These are phyloP conservation scores for Microcebus murinus DNA, from an alignment of 2,113 vertebrate genomes.

Conservation along the genomic window DNA sequence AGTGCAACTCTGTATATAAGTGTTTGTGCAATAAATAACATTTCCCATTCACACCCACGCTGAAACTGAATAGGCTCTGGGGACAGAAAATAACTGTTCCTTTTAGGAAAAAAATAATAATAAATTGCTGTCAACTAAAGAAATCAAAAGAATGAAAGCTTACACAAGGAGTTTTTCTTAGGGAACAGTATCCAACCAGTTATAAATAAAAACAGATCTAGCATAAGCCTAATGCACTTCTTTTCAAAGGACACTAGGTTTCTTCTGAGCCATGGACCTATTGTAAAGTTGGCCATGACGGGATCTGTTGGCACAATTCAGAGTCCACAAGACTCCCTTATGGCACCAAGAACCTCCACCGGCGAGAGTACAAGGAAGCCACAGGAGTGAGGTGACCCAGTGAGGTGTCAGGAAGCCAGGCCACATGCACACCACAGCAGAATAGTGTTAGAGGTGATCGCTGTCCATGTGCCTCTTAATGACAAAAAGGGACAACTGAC, in stretches of 20 bases:
- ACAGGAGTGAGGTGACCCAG: neutral
- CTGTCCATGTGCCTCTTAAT: rapidly evolving
- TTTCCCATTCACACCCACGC: conserved; percentile 68
- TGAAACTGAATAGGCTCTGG: conserved; percentile 32
- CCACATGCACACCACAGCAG: rapidly evolving
- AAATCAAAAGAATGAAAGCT: conserved; percentile 50
- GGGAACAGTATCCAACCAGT: conserved; percentile 12
- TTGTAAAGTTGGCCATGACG: neutral
- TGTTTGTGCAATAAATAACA: conserved; percentile 66
- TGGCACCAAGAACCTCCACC: no score
- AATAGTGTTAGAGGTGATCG: rapidly evolving
- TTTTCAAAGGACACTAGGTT: neutral
- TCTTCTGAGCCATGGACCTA: neutral
- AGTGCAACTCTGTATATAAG: conserved; percentile 39
- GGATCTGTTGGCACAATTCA: neutral
- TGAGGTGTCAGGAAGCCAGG: neutral
- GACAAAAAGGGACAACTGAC: no score
- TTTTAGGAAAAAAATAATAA: conserved; percentile 43
- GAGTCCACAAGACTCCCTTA: neutral
- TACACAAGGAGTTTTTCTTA: neutral
- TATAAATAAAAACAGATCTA: conserved; percentile 41
- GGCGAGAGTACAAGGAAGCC: no score
- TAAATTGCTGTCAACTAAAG: conserved; percentile 55
- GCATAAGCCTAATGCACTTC: neutral
- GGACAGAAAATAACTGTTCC: conserved; percentile 66